Percentiles rank a stretch among this genome's conserved stretches.
These are phyloP conservation scores for Remorina albescens DNA, from an alignment of 2,797 vertebrate genomes.

Conservation along the genomic window DNA sequence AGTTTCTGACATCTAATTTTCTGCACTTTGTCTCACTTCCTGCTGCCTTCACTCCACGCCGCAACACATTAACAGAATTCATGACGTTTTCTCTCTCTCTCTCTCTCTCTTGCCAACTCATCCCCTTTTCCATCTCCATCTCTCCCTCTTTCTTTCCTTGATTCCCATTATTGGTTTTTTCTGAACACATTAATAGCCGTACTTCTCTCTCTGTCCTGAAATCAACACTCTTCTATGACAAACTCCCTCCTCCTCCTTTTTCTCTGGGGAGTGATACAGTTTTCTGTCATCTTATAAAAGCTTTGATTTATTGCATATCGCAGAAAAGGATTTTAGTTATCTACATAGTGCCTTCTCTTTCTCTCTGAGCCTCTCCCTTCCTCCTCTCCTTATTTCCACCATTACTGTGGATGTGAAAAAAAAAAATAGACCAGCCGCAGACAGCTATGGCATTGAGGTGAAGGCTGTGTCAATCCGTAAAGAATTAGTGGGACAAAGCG, in stretches of 20 bases:
- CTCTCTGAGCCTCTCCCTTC: conserved; percentile 27
- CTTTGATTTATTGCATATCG: conserved; percentile 76
- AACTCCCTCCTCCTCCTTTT: conserved; percentile 33
- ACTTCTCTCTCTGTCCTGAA: conserved; percentile 40
- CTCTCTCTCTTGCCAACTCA: conserved; percentile 42
- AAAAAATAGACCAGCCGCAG: conserved; percentile 41
- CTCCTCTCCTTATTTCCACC: conserved; percentile 29
- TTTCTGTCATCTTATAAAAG: conserved; percentile 64
- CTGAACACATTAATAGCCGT: conserved; percentile 41
- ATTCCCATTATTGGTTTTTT: too few relatives aligned
- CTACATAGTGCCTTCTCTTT: conserved; percentile 48
- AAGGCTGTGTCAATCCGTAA: conserved; percentile 56
- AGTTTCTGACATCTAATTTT: conserved; percentile 70
- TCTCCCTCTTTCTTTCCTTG: conserved; percentile 15
- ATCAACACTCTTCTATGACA: conserved; percentile 53
- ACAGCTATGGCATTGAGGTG: conserved; percentile 44
- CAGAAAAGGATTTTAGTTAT: conserved; percentile 61
- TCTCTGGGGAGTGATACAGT: conserved; percentile 48
- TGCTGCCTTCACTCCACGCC: conserved; percentile 58
- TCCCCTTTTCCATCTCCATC: conserved; percentile 6
- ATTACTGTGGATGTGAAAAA: conserved; percentile 20
- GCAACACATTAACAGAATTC: conserved; percentile 66
- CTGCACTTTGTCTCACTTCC: conserved; percentile 61
- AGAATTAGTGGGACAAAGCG: conserved; percentile 68
- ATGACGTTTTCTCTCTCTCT: conserved; percentile 55